Conservation (phyloP, 2,888 invertebrate species). For the Nomada goodeniana region DNA sequence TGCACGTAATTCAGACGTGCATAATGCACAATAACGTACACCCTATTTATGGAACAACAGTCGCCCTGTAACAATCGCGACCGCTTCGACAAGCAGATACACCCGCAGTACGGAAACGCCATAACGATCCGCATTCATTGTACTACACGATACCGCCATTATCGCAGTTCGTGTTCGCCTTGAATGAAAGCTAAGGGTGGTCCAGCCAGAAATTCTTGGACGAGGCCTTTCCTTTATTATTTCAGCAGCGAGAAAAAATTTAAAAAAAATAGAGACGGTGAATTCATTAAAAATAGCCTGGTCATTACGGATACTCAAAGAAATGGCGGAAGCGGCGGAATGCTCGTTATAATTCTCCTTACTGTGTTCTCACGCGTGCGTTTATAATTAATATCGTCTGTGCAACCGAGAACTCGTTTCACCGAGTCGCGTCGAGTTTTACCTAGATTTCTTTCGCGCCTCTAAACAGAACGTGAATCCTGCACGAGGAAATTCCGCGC, state of each 20-base stretch:
- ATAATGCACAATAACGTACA: constrained; percentile 5
- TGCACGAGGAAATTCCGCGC: neutral
- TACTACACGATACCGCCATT: constrained; percentile 74
- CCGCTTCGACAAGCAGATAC: constrained; percentile 16
- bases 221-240: constrained; percentile 1
- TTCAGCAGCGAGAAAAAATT: neutral
- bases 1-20: neutral
- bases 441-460: neutral
- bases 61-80: constrained; percentile 22
- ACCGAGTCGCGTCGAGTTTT: neutral
- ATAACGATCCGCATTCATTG: constrained; percentile 40
- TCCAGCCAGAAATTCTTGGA: constrained; percentile 12
- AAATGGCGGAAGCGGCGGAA: neutral
- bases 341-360: constrained; percentile 25
- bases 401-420: neutral
- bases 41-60: neutral
- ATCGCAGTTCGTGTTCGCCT: constrained; percentile 54
- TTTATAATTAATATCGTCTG: constrained; percentile 47
- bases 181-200: constrained; percentile 16
- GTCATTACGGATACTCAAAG: neutral
- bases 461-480: neutral
- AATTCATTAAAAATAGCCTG: constrained; percentile 17
- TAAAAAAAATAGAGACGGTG: too few species aligned
- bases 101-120: constrained; percentile 5
- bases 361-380: constrained; percentile 36